phyloP scores from a whole-genome alignment of 2,888 invertebrate species.

The Plagodis dolabraria region DNA sequence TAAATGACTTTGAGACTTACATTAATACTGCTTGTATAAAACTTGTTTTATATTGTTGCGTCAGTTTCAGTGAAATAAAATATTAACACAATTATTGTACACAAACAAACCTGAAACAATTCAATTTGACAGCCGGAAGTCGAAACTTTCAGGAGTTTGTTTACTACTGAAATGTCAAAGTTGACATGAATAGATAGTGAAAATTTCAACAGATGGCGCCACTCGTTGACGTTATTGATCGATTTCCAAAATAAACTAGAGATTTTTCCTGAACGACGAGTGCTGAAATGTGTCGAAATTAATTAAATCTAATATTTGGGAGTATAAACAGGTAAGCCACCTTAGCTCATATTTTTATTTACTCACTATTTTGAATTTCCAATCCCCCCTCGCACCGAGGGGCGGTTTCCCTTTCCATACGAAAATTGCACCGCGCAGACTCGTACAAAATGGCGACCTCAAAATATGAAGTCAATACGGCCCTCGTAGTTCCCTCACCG shows the following conservation, averaged over 20 bases:
- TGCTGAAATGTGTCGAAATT: slow-evolving; percentile 49
- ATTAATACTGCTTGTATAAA: too few species aligned
- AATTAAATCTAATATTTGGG: slow-evolving; percentile 49
- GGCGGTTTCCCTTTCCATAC: slow-evolving; percentile 81
- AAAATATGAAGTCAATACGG: slow-evolving; percentile 80
- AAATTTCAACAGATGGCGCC: slow-evolving; percentile 68
- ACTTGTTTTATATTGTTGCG: too few species aligned
- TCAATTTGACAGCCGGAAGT: too few species aligned
- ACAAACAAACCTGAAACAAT: too few species aligned
- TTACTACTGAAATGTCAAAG: slow-evolving; percentile 44
- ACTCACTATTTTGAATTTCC: slow-evolving; percentile 55
- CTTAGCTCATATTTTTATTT: slow-evolving; percentile 42
- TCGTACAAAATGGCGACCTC: slow-evolving; percentile 88
- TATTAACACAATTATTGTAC: too few species aligned
- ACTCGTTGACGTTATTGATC: slow-evolving; percentile 69
- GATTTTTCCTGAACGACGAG: slow-evolving; percentile 67
- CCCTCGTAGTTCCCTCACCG: slow-evolving; percentile 81
- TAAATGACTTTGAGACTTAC: too few species aligned
- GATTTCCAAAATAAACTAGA: slow-evolving; percentile 83
- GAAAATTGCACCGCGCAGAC: slow-evolving; percentile 87
- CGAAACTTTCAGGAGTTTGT: slow-evolving; percentile 44
- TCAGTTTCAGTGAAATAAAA: too few species aligned
- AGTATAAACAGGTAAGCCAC: slow-evolving; percentile 63
- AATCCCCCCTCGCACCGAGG: slow-evolving; percentile 78
- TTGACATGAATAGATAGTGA: slow-evolving; percentile 48